A percentile compares a stretch with the other conserved stretches of the same genome.
These are phyloP conservation scores for Drosophila nasuta DNA, from an alignment of 1,140 invertebrate species.

Conservation along the genomic window DNA sequence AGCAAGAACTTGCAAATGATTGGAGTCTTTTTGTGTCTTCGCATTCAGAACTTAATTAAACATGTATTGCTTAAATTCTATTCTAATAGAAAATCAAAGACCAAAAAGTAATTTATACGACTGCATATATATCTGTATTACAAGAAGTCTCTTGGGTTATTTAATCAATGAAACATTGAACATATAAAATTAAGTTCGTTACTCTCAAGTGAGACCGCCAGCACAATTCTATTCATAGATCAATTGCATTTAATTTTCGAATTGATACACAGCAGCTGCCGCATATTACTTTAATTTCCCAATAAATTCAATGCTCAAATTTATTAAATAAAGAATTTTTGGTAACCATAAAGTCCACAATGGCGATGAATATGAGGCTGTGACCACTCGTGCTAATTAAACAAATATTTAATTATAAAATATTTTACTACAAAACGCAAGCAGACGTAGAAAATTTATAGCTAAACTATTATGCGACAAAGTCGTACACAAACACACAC, in stretches of 20 bases:
- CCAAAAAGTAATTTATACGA: too few relatives aligned
- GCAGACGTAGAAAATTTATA: constrained; percentile 80
- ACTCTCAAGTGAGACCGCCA: too few relatives aligned
- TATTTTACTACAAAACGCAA: constrained; percentile 78
- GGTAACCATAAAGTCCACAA: constrained; percentile 31
- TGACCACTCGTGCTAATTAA: constrained; percentile 74
- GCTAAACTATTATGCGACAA: constrained; percentile 76
- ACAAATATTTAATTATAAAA: constrained; percentile 84
- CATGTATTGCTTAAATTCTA: too few relatives aligned
- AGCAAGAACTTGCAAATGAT: too few relatives aligned
- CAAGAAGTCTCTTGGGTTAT: too few relatives aligned
- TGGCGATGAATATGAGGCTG: constrained; percentile 14
- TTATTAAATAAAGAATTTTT: constrained; percentile 60
- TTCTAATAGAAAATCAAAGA: too few relatives aligned
- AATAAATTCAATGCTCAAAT: constrained; percentile 54
- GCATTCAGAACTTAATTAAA: too few relatives aligned
- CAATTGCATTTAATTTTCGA: constrained; percentile 12
- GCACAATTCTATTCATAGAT: not conserved
- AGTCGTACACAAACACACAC: constrained; percentile 24
- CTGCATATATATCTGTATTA: too few relatives aligned
- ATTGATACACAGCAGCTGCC: not conserved
- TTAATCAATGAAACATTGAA: too few relatives aligned
- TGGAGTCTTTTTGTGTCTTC: too few relatives aligned
- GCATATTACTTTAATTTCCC: constrained; percentile 20
- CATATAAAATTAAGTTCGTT: too few relatives aligned